Base-by-base conservation (phyloP, 2,113 vertebrate species). In the Clupea harengus region DNA sequence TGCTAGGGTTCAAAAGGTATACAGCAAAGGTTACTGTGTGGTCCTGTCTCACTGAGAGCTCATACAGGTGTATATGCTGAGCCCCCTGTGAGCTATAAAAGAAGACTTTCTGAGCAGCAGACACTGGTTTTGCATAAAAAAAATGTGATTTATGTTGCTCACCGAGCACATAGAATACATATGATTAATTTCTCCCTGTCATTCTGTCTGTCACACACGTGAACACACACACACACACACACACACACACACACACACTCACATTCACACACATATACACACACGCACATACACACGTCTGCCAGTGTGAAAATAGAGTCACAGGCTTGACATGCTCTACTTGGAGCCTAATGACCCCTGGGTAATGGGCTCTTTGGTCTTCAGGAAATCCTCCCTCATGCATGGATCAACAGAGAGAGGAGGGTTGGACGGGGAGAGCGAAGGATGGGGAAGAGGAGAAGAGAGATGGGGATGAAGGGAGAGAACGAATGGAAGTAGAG, bases 321-420 rank as follows among this genome's bases (percentile, higher is more conserved):
- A 90, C 89, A 94, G 83, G 90, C 90, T 89, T 91, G 92, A 91
- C 93, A 95, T 94, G 94, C 94, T 94, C 94, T 94, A 92, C 93
- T 94, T 93, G 92, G 93, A 92, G 93, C 92, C 92, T 95, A 95
- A 95, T 94, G 93, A 93, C 90, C 93, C 94, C 93, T 92, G 92
- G 92, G 94, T 94, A 95, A 95, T 94, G 95, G 94, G 88, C 92
- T 92, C 92, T 94, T 93, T 94, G 93, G 93, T 92, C 93, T 93
- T 91, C 92, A 93, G 93, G 93, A 94, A 94, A 94, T 93, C 93
- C 90, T 93, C 92, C 92, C 90, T 94, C 91, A 89, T 94, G 92
- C 93, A 93, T 93, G 92, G 91, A 92, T 93, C 93, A 95, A 90
- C 92, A 93, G 90, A 88, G 90, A 88, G 89, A 89, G 91, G 90